Conservation (phyloP, 2,113 vertebrate species). For the Callithrix jacchus region DNA sequence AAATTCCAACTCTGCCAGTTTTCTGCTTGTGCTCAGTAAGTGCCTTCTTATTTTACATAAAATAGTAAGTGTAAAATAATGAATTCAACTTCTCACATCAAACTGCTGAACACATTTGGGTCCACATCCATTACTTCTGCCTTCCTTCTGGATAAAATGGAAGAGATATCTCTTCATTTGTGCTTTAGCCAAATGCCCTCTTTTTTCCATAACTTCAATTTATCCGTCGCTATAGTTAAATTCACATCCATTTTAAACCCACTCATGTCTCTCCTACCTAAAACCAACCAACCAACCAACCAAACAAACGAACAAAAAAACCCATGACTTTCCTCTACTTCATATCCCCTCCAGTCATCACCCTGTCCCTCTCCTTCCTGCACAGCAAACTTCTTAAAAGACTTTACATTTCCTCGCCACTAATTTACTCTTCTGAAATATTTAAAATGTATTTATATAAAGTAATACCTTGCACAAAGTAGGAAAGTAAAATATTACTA, state of each 20-base stretch:
- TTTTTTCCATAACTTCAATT: neutral
- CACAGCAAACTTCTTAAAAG: neutral
- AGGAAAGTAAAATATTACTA: constrained; percentile 7
- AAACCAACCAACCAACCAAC: neutral
- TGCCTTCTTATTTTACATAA: neutral
- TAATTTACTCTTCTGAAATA: constrained; percentile 9
- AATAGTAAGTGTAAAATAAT: neutral
- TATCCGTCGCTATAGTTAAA: neutral
- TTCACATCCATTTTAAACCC: constrained; percentile 16
- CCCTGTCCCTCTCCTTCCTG: neutral
- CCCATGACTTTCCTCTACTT: neutral
- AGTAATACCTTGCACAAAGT: neutral
- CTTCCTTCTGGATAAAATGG: constrained; percentile 22
- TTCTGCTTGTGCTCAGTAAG: constrained; percentile 11
- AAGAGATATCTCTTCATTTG: constrained; percentile 13
- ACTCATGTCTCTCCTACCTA: neutral
- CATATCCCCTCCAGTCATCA: neutral
- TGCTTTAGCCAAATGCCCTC: neutral
- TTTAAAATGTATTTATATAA: constrained; percentile 23
- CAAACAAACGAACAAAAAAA: neutral
- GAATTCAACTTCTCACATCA: constrained; percentile 8
- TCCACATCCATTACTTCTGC: neutral
- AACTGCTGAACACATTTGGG: neutral
- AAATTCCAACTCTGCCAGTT: neutral
- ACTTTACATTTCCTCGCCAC: neutral